Evolutionary conservation across 2,797 vertebrate species (phyloP), one percentile per base, ranked within the genome.

Genomic region (Xenopus petersii): DNA sequence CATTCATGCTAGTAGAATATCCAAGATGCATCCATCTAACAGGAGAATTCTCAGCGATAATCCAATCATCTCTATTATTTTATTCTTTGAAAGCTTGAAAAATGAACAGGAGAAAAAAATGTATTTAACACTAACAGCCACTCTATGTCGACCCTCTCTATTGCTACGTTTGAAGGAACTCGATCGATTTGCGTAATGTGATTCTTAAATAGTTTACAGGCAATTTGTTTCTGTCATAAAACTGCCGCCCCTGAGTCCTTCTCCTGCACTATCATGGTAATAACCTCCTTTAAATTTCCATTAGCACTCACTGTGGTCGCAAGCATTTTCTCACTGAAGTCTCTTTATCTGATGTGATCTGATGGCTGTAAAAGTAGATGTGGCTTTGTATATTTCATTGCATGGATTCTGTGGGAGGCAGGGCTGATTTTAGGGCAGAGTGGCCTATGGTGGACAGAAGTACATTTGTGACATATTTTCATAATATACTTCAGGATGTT

Each of bases 141-240:
- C 36, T 42, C 36, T 5, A 51, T 15, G 7, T 12, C 15, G 11
- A 51, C 49, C 12, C 49, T 51, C 16, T 30, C 59, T 4, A 17
- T 47, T 10, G 15, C 36, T 13, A 36, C 62, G n/a, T 64, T 47
- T 64, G 33, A 64, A 64, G 33, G 36, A 47, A 5, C 62, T n/a
- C 16, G 36, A 15, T 71, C 30, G 16, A 60, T 76, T 54, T 72
- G 49, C 61, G 64, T 77, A 72, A 72, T 72, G 47, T 67, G 48
- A 70, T 72, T 77, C 56, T 77, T 77, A 77, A 77, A 77, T 71
- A 76, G 63, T 76, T 76, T 71, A 66, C 63, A 65, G 63, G 63
- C 68, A 66, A 76, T 76, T 70, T 62, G 69, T 76, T 76, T 30
- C 56, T 71, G 63, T 71, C 68, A 71, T 76, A 71, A 76, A 76